Conservation (phyloP, 2,888 invertebrate species). For the Eledona agricola region DNA sequence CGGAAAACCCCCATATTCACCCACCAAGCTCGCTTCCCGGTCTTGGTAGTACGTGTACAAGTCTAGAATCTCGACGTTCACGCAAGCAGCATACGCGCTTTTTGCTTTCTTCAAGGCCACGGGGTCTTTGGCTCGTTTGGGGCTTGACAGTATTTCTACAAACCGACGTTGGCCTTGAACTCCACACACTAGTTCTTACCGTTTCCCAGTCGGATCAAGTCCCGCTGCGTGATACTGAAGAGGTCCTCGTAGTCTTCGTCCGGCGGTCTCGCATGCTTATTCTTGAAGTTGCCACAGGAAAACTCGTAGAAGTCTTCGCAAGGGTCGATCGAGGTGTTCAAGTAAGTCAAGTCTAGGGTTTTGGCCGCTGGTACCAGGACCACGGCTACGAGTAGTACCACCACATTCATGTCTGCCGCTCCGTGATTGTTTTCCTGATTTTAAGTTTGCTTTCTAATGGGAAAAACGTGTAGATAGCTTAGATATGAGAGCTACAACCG, state of each 20-base stretch:
- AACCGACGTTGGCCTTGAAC: too few relatives aligned
- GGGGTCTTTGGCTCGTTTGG: constrained; percentile 47
- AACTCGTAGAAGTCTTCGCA: constrained; percentile 64
- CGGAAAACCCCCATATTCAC: constrained; percentile 56
- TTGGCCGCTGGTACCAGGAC: too few relatives aligned
- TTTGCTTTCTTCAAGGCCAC: constrained; percentile 57
- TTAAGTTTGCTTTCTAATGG: too few relatives aligned
- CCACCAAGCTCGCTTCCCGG: constrained; percentile 55
- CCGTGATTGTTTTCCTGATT: too few relatives aligned
- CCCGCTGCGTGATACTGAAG: constrained; percentile 59
- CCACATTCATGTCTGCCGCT: too few relatives aligned
- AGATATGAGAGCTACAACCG: background rate
- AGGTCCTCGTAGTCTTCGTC: constrained; percentile 53
- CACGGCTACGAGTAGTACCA: too few relatives aligned
- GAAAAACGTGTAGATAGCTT: constrained; percentile 5
- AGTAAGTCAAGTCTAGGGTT: constrained; percentile 52
- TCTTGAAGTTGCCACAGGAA: constrained; percentile 63
- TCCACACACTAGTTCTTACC: constrained; percentile 54
- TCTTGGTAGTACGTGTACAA: constrained; percentile 24
- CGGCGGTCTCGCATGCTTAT: constrained; percentile 58
- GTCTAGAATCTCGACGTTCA: constrained; percentile 42
- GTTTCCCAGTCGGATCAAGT: constrained; percentile 52
- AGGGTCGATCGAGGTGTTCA: constrained; percentile 59
- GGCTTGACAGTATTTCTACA: constrained; percentile 52
- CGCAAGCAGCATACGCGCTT: constrained; percentile 57